phyloP scores from a whole-genome alignment of 2,888 invertebrate species.

The Pasiphila rectangulata region DNA sequence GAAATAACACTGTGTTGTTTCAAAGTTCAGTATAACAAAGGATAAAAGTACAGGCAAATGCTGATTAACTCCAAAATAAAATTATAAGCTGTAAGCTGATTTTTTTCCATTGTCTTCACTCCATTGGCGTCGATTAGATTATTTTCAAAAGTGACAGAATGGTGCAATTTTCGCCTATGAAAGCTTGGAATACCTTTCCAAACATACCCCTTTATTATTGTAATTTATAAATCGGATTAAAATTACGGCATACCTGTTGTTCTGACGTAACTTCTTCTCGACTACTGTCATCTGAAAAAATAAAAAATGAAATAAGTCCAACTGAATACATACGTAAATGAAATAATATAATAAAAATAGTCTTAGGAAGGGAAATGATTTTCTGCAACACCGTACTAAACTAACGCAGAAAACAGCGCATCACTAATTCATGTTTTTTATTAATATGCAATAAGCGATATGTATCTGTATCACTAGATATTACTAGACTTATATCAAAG shows the following conservation, averaged over 20 bases:
- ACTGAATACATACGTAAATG: not conserved
- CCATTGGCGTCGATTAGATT: not conserved
- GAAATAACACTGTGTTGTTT: not conserved
- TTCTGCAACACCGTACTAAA: too few species aligned
- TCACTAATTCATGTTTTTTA: too few species aligned
- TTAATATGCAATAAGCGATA: too few species aligned
- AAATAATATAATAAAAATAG: too few species aligned
- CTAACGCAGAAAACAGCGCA: too few species aligned
- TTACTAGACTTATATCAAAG: not conserved
- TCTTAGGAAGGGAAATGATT: too few species aligned
- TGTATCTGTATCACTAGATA: too few species aligned
- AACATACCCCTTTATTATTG: conserved; percentile 9
- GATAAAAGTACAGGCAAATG: conserved; percentile 1
- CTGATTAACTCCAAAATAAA: not conserved
- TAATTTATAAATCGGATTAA: conserved; percentile 9
- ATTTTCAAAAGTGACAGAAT: conserved; percentile 10
- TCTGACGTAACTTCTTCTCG: conserved; percentile 70
- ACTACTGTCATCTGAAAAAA: conserved; percentile 76
- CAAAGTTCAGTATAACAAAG: not conserved
- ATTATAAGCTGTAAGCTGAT: too few species aligned
- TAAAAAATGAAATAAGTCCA: not conserved
- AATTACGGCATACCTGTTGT: conserved; percentile 60
- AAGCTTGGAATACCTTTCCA: conserved; percentile 3
- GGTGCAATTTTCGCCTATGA: conserved; percentile 9
- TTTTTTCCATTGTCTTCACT: not conserved